phyloP scores from a whole-genome alignment of 2,888 invertebrate genomes.

The Athripsodes cinereus region DNA sequence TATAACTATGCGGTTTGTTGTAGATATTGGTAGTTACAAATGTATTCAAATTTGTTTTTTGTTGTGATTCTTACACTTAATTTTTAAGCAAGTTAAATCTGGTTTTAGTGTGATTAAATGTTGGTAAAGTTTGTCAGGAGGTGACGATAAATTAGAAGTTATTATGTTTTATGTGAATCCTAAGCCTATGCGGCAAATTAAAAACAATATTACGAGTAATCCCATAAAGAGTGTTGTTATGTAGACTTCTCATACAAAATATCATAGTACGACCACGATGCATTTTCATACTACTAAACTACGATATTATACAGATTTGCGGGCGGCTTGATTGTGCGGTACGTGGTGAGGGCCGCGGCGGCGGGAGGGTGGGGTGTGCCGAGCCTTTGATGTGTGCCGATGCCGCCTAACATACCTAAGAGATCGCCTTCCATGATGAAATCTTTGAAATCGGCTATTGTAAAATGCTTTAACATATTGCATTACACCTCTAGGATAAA shows the following conservation, averaged over 20 bases:
- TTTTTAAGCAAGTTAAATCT: too few species aligned
- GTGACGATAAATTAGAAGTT: too few species aligned
- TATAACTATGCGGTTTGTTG: too few species aligned
- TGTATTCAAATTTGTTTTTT: too few species aligned
- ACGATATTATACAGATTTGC: background rate
- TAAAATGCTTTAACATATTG: background rate
- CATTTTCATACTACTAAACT: constrained; percentile 2
- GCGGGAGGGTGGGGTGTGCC: constrained; percentile 9
- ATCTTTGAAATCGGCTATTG: background rate
- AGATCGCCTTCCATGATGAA: background rate
- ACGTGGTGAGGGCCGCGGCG: background rate
- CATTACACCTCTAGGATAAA: too few species aligned
- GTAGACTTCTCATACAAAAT: background rate
- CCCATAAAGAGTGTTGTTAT: background rate
- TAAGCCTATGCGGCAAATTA: too few species aligned
- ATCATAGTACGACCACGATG: background rate
- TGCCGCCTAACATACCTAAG: constrained; percentile 10
- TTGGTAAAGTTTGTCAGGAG: too few species aligned
- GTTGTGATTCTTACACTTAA: too few species aligned
- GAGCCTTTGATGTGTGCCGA: constrained; percentile 25
- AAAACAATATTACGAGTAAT: background rate
- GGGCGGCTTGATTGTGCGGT: background rate
- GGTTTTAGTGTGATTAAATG: too few species aligned
- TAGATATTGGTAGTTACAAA: too few species aligned
- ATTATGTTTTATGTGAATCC: too few species aligned